Percentiles rank a stretch among this genome's conserved stretches.
phyloP scores from a whole-genome alignment of 1,140 invertebrate species.

The Hirudo medicinalis region DNA sequence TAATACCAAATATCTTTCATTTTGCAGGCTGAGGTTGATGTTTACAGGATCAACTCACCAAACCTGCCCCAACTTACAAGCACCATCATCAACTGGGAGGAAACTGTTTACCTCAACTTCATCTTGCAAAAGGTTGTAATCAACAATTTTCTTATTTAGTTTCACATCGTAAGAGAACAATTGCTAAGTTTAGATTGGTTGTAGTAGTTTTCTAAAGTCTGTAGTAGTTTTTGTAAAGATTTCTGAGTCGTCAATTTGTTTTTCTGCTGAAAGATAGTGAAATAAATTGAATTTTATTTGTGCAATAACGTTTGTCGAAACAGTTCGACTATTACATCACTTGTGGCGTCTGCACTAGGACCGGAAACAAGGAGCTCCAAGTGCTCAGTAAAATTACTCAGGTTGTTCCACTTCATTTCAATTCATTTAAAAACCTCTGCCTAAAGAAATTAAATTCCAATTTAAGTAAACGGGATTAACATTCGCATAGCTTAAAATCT shows the following conservation, averaged over 20 bases:
- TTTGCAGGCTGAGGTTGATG: conserved; percentile 68
- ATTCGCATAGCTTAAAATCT: too few relatives aligned
- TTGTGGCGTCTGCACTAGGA: conserved; percentile 89
- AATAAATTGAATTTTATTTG: conserved; percentile 13
- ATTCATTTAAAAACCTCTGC: too few relatives aligned
- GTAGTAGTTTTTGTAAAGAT: conserved; percentile 14
- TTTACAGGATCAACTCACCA: conserved; percentile 88
- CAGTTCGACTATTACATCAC: conserved; percentile 89
- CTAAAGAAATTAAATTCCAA: too few relatives aligned
- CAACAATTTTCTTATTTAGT: too few relatives aligned
- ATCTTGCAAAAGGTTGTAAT: conserved; percentile 72
- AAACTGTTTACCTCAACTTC: conserved; percentile 95
- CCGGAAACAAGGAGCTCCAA: conserved; percentile 89
- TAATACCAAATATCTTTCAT: not conserved
- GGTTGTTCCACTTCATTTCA: conserved; percentile 34
- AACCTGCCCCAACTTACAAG: conserved; percentile 80
- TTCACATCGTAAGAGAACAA: too few relatives aligned
- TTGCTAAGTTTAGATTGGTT: not conserved
- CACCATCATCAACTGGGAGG: conserved; percentile 93
- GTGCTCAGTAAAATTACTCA: conserved; percentile 82
- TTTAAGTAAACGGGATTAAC: too few relatives aligned
- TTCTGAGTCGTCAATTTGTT: not conserved
- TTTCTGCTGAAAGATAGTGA: not conserved
- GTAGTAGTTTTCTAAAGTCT: too few relatives aligned
- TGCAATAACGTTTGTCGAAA: conserved; percentile 17